A percentile compares a stretch with the other conserved stretches of the same genome.
These are phyloP conservation scores for Cryptosula pallasiana DNA, from an alignment of 2,888 invertebrate genomes.

Conservation along the genomic window DNA sequence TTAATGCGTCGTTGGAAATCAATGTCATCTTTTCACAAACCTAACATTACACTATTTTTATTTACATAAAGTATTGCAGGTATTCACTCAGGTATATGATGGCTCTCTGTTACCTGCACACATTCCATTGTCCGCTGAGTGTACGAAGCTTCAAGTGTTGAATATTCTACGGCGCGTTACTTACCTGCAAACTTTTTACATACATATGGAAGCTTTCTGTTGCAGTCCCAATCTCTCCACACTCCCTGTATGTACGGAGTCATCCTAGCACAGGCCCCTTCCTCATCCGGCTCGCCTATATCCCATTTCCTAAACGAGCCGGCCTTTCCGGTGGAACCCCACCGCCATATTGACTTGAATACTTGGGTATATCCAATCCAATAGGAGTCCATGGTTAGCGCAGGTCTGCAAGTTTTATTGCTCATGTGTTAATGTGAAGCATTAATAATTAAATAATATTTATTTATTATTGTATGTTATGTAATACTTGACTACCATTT, in stretches of 20 bases:
- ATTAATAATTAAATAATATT: not conserved
- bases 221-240: slow-evolving; percentile 24
- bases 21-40: no score
- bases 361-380: slow-evolving; percentile 17
- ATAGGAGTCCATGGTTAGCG: slow-evolving; percentile 2
- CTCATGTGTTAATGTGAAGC: not conserved
- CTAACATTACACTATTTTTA: no score
- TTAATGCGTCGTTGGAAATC: no score
- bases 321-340: slow-evolving; percentile 12
- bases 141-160: no score
- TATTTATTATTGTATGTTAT: not conserved
- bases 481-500: no score
- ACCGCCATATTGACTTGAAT: not conserved
- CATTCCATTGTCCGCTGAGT: no score
- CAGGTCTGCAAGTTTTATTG: slow-evolving; percentile 8
- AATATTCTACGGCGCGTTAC: no score
- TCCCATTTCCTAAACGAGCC: slow-evolving; percentile 19
- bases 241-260: slow-evolving; percentile 15
- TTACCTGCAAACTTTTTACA: slow-evolving; percentile 24
- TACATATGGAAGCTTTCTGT: not conserved
- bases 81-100: no score
- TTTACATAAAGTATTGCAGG: no score
- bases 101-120: no score
- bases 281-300: slow-evolving; percentile 22
- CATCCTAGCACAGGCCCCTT: slow-evolving; percentile 8